Base-by-base conservation (phyloP, 1,140 invertebrate species). In the Pygmarrhopalites habei region DNA sequence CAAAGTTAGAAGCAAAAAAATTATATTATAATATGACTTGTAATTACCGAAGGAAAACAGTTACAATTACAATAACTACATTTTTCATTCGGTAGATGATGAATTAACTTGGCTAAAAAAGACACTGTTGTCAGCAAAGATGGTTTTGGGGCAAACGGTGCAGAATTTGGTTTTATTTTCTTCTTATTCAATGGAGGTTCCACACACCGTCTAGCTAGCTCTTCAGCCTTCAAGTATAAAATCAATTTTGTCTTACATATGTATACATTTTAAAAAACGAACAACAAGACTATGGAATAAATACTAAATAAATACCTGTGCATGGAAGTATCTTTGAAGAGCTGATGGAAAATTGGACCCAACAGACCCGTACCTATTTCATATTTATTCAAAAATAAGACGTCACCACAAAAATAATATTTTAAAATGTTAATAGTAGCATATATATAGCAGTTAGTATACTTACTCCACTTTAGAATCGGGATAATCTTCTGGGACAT, bases 151-250 rank as follows among this genome's bases (percentile, higher is more conserved):
- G 78, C 70, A 74, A 88, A 89, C 19, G 79, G 75, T 17, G 77
- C 74, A 49, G 71, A 74, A 72, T 77, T 75, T 15, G 35, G 19
- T 15, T 29, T 47, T 7, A n/a, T 25, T 19, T 59, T 62, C 32
- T 78, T 79, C 35, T 79, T 79, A 28, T 79, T 80, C 1, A 86
- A 58, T 1, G 87, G 85, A 15, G 85, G 80, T 72, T 88, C 83
- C 1, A 87, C 83, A 76, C 86, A 88, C 69, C 79, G 77, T 46
- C 87, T 79, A 12, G 82, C 83, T 61, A 86, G 81, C 77, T 89
- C 87, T n/a, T n/a, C n/a, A n/a, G n/a, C n/a, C n/a, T n/a, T n/a
- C n/a, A n/a, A n/a, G n/a, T n/a, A n/a, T n/a, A n/a, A n/a, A n/a
- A n/a, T n/a, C n/a, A n/a, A n/a, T n/a, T n/a, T n/a, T n/a, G n/a